Percentiles rank a stretch among this genome's conserved stretches.
Conservation (phyloP, 1,140 invertebrate genomes). For the Asbolus verrucosus region DNA sequence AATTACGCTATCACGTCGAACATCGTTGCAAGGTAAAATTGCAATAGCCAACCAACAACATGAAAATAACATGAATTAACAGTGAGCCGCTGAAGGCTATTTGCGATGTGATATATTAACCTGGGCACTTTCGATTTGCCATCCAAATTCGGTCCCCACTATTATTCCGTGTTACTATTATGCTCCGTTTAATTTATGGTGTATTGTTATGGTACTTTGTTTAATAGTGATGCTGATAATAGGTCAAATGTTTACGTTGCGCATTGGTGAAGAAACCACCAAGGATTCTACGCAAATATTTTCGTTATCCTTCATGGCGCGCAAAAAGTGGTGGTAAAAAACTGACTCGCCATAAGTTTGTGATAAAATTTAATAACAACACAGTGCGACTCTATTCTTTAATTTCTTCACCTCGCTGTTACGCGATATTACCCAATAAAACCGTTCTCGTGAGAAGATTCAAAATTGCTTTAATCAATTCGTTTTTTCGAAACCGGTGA, state of each 20-base stretch:
- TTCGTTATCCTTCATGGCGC: not conserved
- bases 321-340: slow-evolving; percentile 31
- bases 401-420: too few relatives aligned
- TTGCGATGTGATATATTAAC: slow-evolving; percentile 1
- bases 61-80: slow-evolving; percentile 16
- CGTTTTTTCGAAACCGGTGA: not conserved
- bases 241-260: slow-evolving; percentile 7
- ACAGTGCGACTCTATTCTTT: too few relatives aligned
- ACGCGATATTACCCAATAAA: not conserved
- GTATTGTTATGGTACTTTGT: slow-evolving; percentile 13
- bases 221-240: slow-evolving; percentile 23
- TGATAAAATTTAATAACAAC: slow-evolving; percentile 14
- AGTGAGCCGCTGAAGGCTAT: slow-evolving; percentile 8
- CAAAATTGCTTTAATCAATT: slow-evolving; percentile 16
- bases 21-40: slow-evolving; percentile 36
- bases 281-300: slow-evolving; percentile 11
- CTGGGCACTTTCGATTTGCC: slow-evolving; percentile 10
- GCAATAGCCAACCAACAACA: slow-evolving; percentile 17
- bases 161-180: not conserved
- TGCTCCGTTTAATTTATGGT: slow-evolving; percentile 17
- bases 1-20: slow-evolving; percentile 31
- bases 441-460: slow-evolving; percentile 16
- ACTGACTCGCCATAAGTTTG: slow-evolving; percentile 18
- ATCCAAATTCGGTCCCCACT: slow-evolving; percentile 3
- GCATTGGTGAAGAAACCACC: slow-evolving; percentile 10